These are phyloP conservation scores for Athalia rosae DNA, from an alignment of 2,888 invertebrate species.

Conservation along the genomic window DNA sequence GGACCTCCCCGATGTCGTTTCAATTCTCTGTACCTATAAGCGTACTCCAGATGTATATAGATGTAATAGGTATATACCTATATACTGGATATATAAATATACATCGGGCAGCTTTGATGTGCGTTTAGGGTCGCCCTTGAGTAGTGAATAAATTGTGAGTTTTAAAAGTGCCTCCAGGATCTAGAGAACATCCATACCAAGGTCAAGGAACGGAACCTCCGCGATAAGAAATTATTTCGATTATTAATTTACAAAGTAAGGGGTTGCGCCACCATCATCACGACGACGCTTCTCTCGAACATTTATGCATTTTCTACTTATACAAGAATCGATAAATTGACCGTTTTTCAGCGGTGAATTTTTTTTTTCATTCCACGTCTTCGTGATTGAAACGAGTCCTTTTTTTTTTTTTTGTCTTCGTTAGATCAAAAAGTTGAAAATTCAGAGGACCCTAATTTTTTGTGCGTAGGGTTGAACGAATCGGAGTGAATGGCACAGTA, in stretches of 20 bases:
- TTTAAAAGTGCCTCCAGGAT: constrained; percentile 17
- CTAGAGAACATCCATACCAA: too few species aligned
- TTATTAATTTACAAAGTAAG: too few species aligned
- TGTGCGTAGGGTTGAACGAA: too few species aligned
- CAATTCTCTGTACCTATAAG: constrained; percentile 8
- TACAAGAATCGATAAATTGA: too few species aligned
- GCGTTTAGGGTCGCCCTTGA: constrained; percentile 36
- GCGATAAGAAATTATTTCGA: not conserved
- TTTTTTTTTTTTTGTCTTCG: not conserved
- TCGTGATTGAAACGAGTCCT: not conserved
- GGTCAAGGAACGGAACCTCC: not conserved
- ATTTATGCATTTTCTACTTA: too few species aligned
- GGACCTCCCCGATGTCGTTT: constrained; percentile 39
- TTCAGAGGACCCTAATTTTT: not conserved
- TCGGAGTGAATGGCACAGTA: not conserved
- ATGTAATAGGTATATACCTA: constrained; percentile 6
- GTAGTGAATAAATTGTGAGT: constrained; percentile 41
- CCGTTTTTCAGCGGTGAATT: not conserved
- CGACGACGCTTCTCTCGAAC: too few species aligned
- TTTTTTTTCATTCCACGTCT: not conserved
- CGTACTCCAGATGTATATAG: not conserved
- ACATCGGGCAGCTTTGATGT: constrained; percentile 40
- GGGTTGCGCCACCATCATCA: too few species aligned
- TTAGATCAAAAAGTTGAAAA: not conserved
- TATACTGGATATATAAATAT: constrained; percentile 14